Evolutionary conservation across 2,113 vertebrate genomes (phyloP).

Genomic region (Lynx canadensis): DNA sequence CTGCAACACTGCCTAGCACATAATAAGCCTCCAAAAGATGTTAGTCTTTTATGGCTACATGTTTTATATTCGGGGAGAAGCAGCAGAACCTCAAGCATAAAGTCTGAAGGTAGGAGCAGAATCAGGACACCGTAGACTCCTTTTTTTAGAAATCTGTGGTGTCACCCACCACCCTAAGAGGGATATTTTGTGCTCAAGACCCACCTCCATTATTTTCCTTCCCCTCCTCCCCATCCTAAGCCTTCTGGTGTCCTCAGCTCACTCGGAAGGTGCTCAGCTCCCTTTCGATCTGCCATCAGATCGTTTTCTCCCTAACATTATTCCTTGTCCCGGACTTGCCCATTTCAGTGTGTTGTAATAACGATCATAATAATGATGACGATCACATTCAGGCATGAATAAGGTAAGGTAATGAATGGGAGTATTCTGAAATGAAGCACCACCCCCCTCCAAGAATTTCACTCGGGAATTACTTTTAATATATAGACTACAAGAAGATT

Average conservation of each 20-base stretch:
- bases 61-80: neutral
- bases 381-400: neutral
- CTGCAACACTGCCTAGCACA: neutral
- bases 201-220: neutral
- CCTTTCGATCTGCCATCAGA: neutral
- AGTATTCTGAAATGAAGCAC: conserved; percentile 5
- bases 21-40: neutral
- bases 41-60: neutral
- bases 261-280: neutral
- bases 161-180: neutral
- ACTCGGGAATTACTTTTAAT: neutral
- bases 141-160: neutral
- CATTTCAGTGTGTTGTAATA: neutral
- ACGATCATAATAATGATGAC: neutral
- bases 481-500: neutral
- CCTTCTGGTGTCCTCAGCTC: neutral
- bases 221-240: neutral
- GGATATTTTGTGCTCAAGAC: neutral
- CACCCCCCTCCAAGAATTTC: neutral
- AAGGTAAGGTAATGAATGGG: neutral
- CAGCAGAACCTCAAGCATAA: neutral
- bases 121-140: neutral
- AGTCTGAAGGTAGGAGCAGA: neutral
- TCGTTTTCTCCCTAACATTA: neutral
- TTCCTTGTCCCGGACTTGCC: neutral